These are phyloP conservation scores for Diglossa cyanea DNA, from an alignment of 2,797 vertebrate genomes.

Conservation along the genomic window DNA sequence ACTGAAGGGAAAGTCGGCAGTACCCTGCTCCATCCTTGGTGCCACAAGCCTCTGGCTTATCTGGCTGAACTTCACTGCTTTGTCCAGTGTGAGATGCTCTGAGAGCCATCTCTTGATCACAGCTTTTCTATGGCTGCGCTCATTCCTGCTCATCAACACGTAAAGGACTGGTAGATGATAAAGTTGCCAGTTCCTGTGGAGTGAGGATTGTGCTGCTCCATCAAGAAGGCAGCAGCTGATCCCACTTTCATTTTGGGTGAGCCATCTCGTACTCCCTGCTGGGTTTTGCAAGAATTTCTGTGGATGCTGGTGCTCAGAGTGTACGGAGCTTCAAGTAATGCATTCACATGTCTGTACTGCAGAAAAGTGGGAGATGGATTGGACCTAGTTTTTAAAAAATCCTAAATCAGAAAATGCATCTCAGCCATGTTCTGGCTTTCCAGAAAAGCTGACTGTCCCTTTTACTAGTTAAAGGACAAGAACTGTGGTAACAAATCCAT, in stretches of 20 bases:
- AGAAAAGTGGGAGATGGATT: background rate
- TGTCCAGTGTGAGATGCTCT: background rate
- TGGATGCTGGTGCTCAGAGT: background rate
- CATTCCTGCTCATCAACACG: background rate
- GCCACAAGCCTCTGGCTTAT: background rate
- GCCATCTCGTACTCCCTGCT: background rate
- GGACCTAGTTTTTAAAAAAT: background rate
- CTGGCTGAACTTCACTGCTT: background rate
- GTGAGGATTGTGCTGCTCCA: background rate
- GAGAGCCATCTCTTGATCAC: background rate
- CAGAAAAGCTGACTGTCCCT: background rate
- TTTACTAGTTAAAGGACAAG: background rate
- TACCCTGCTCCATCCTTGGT: background rate
- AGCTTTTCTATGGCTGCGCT: background rate
- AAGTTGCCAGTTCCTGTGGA: background rate
- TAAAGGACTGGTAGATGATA: background rate
- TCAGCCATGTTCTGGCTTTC: background rate
- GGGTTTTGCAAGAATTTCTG: background rate
- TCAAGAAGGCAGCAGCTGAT: background rate
- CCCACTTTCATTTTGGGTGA: background rate
- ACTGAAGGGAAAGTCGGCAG: background rate
- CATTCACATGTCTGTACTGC: accelerated
- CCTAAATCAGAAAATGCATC: background rate
- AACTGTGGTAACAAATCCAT: background rate
- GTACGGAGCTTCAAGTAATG: background rate